A percentile compares a stretch with the other conserved stretches of the same genome.
Evolutionary conservation across 1,140 invertebrate species (phyloP).

Genomic region (Penaeus chinensis): DNA sequence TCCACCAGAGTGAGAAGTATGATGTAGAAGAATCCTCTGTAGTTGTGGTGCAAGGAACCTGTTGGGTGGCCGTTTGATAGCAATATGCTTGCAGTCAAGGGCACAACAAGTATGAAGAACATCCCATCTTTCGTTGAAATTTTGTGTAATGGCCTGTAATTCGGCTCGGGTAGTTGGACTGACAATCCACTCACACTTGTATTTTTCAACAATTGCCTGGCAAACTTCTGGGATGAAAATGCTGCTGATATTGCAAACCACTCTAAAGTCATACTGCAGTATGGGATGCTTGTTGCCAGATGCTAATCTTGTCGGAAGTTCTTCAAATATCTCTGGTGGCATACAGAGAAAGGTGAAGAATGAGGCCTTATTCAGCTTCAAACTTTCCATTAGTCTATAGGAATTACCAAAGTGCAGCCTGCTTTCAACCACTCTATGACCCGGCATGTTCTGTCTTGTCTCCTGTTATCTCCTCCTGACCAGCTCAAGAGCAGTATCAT

Average conservation of each 20-base stretch:
- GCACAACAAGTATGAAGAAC: conserved; percentile 14
- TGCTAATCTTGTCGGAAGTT: not conserved
- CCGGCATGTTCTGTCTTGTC: conserved; percentile 28
- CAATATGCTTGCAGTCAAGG: conserved; percentile 19
- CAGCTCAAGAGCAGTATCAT: conserved; percentile 13
- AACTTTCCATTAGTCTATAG: not conserved
- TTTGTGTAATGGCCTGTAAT: not conserved
- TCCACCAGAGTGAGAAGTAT: conserved; percentile 3
- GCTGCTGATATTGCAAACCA: not conserved
- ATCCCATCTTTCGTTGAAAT: conserved; percentile 6
- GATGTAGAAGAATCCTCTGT: not conserved
- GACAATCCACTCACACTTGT: too few species aligned
- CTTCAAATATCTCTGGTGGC: conserved; percentile 17
- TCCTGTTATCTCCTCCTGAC: not conserved
- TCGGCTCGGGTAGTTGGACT: too few species aligned
- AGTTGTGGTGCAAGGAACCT: conserved; percentile 20
- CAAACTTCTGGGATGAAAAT: too few species aligned
- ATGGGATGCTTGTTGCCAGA: conserved; percentile 21
- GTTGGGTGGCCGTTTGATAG: conserved; percentile 23
- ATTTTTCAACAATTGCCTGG: too few species aligned
- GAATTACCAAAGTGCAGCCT: conserved; percentile 7
- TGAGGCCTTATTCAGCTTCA: not conserved
- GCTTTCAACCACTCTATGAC: conserved; percentile 16
- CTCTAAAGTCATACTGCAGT: conserved; percentile 32
- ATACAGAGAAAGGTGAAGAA: conserved; percentile 20